phyloP scores from a whole-genome alignment of 2,888 invertebrate species.

The Drosophila koepferae region DNA sequence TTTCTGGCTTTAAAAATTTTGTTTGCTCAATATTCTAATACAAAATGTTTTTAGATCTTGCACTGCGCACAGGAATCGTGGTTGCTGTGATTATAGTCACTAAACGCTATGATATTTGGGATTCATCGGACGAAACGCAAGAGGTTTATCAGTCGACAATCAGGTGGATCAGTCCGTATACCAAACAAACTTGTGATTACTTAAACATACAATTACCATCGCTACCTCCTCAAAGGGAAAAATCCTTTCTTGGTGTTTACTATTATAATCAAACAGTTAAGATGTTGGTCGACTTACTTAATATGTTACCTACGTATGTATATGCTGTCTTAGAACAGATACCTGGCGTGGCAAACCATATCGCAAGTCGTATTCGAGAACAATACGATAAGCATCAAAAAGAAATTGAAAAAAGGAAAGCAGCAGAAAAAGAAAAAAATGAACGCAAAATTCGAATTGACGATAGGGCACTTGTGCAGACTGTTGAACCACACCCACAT shows the following conservation, averaged over 20 bases:
- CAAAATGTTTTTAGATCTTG: constrained; percentile 50
- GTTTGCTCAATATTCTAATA: neutral
- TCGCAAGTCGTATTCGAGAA: neutral
- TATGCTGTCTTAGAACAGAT: constrained; percentile 18
- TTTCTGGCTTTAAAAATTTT: neutral
- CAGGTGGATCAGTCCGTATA: constrained; percentile 41
- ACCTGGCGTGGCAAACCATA: constrained; percentile 27
- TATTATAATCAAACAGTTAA: constrained; percentile 59
- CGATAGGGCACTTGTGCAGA: constrained; percentile 27
- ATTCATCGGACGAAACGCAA: constrained; percentile 41
- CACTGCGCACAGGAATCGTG: constrained; percentile 59
- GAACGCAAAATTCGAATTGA: constrained; percentile 31
- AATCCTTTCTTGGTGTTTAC: constrained; percentile 49
- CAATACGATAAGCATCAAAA: constrained; percentile 26
- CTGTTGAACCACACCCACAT: constrained; percentile 20
- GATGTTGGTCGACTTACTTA: constrained; percentile 42
- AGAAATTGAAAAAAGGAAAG: neutral
- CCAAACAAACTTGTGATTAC: constrained; percentile 33
- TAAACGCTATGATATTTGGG: constrained; percentile 54
- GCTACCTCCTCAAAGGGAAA: constrained; percentile 56
- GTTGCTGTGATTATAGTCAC: constrained; percentile 54
- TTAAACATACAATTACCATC: constrained; percentile 57
- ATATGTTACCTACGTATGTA: constrained; percentile 43
- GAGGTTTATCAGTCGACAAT: constrained; percentile 37
- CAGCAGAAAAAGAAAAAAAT: constrained; percentile 21